Conservation (phyloP, 2,113 vertebrate species). For the Chinchilla lanigera region DNA sequence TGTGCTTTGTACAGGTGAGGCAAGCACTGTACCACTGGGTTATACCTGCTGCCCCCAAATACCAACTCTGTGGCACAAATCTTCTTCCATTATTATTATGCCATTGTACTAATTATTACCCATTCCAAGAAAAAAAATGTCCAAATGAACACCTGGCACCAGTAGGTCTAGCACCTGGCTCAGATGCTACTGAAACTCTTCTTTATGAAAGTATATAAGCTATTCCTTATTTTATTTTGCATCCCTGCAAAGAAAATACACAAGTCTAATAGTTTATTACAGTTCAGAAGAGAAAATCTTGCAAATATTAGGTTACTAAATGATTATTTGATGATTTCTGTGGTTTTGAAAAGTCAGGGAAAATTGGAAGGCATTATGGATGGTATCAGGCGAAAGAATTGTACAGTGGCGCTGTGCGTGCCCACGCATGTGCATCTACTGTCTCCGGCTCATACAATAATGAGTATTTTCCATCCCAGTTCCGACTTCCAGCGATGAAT, state of each 20-base stretch:
- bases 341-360: neutral
- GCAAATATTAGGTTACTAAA: neutral
- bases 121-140: neutral
- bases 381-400: neutral
- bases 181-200: neutral
- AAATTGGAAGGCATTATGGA: neutral
- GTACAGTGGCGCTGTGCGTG: rapidly evolving
- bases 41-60: neutral
- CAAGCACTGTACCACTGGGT: neutral
- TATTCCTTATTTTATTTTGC: constrained; percentile 29
- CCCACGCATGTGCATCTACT: rapidly evolving
- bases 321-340: constrained; percentile 1
- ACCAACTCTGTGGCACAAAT: neutral
- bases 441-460: neutral
- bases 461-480: neutral
- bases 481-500: neutral
- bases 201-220: neutral
- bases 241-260: neutral
- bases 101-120: neutral
- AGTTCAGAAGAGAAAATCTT: neutral
- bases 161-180: neutral
- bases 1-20: neutral
- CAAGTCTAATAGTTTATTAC: neutral
- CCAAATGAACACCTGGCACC: neutral
- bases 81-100: neutral